Evolutionary conservation across 2,113 vertebrate genomes (phyloP).

Genomic region (Aramus guarauna): DNA sequence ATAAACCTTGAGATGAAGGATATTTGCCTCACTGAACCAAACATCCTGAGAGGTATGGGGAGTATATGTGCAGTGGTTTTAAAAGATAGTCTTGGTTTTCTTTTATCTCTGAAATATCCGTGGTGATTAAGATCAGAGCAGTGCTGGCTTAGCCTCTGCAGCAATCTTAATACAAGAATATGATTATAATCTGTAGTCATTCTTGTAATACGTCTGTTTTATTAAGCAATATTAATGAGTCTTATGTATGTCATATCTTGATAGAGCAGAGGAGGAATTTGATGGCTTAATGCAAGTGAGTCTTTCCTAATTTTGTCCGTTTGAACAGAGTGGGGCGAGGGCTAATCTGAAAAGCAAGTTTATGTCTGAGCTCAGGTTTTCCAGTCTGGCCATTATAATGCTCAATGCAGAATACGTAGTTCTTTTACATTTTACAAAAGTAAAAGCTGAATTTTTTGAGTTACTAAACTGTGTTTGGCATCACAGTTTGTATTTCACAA

Average conservation of each 20-base stretch:
- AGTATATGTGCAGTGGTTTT: background rate
- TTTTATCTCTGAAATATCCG: background rate
- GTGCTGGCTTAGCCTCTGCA: background rate
- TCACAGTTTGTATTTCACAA: background rate
- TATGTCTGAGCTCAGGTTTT: background rate
- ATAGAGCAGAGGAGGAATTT: background rate
- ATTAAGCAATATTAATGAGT: background rate
- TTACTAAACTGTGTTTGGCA: background rate
- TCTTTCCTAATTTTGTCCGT: background rate
- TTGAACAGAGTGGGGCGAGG: background rate
- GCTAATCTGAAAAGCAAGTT: background rate
- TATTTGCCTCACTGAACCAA: background rate
- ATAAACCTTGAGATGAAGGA: slow-evolving; percentile 28
- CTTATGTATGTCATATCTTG: background rate
- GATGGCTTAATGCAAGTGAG: background rate
- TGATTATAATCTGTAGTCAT: background rate
- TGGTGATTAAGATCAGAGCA: background rate
- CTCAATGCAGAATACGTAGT: rapidly evolving
- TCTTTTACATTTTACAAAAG: background rate
- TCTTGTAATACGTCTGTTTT: background rate
- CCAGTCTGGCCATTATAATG: background rate
- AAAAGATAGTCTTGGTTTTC: background rate
- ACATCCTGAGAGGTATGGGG: background rate
- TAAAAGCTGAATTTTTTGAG: background rate
- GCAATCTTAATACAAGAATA: background rate